phyloP scores from a whole-genome alignment of 1,140 invertebrate genomes.

The Scaptodrosophila lebanonensis region DNA sequence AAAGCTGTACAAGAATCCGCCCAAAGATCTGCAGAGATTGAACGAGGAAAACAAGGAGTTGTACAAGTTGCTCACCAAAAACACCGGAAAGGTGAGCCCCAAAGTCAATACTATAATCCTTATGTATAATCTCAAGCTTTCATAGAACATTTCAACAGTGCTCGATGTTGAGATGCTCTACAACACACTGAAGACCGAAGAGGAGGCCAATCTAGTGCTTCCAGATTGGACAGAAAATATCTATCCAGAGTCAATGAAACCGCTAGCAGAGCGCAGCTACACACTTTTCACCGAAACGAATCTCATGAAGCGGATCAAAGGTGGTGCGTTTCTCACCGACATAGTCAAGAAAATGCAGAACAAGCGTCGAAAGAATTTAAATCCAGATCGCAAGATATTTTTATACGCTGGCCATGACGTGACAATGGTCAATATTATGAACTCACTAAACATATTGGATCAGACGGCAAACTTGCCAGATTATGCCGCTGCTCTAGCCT shows the following conservation, averaged over 20 bases:
- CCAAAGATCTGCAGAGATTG: slow-evolving; percentile 78
- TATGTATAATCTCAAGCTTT: neutral
- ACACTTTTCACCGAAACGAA: slow-evolving; percentile 84
- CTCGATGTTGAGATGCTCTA: slow-evolving; percentile 85
- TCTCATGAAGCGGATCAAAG: slow-evolving; percentile 85
- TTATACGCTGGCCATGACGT: slow-evolving; percentile 86
- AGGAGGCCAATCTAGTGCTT: slow-evolving; percentile 81
- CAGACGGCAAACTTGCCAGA: slow-evolving; percentile 81
- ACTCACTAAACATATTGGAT: slow-evolving; percentile 82
- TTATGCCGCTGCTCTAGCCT: slow-evolving; percentile 83
- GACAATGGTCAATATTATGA: slow-evolving; percentile 84
- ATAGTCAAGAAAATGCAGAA: slow-evolving; percentile 77
- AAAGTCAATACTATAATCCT: neutral
- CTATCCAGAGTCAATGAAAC: slow-evolving; percentile 83
- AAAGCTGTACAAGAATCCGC: slow-evolving; percentile 76
- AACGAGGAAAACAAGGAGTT: slow-evolving; percentile 80
- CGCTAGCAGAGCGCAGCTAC: slow-evolving; percentile 83
- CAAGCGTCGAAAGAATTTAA: slow-evolving; percentile 62
- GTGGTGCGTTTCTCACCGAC: slow-evolving; percentile 80
- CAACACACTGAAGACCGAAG: slow-evolving; percentile 85
- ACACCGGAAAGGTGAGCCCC: slow-evolving; percentile 80
- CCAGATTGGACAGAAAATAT: slow-evolving; percentile 85
- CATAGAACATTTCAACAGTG: slow-evolving; percentile 81
- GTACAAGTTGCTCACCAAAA: slow-evolving; percentile 81
- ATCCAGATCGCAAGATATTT: slow-evolving; percentile 78